A percentile compares a stretch with the other conserved stretches of the same genome.
Conservation (phyloP, 35 echinoderm and acorn worm species). For the Ophioderma brevispina region DNA sequence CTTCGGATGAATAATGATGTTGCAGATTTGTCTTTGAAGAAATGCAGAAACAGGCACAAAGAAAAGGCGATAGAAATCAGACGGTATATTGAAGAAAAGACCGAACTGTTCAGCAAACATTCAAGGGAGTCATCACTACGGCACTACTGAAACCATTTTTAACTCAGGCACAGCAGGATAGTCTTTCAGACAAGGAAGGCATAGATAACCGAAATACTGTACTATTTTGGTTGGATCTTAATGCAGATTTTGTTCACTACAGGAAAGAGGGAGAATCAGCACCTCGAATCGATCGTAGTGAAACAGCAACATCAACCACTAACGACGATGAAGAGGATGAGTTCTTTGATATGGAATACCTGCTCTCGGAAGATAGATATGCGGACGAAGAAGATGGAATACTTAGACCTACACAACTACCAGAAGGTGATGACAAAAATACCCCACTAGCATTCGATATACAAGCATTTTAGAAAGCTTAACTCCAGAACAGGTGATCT, state of each 20-base stretch:
- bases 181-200: background rate
- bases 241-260: background rate
- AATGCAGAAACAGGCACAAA: background rate
- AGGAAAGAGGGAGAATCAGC: background rate
- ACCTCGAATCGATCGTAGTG: background rate
- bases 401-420: background rate
- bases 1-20: background rate
- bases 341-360: background rate
- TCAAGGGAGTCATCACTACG: background rate
- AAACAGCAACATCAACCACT: background rate
- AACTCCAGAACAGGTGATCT: background rate
- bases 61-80: background rate
- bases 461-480: background rate
- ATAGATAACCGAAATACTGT: background rate
- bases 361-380: background rate
- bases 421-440: background rate
- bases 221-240: background rate
- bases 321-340: background rate
- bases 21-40: background rate
- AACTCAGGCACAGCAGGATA: background rate
- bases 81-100: background rate
- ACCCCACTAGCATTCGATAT: background rate
- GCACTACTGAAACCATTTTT: background rate
- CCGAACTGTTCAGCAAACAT: background rate
- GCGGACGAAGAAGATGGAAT: background rate